phyloP scores from a whole-genome alignment of 2,113 vertebrate genomes.

The Muntiacus muntjak region DNA sequence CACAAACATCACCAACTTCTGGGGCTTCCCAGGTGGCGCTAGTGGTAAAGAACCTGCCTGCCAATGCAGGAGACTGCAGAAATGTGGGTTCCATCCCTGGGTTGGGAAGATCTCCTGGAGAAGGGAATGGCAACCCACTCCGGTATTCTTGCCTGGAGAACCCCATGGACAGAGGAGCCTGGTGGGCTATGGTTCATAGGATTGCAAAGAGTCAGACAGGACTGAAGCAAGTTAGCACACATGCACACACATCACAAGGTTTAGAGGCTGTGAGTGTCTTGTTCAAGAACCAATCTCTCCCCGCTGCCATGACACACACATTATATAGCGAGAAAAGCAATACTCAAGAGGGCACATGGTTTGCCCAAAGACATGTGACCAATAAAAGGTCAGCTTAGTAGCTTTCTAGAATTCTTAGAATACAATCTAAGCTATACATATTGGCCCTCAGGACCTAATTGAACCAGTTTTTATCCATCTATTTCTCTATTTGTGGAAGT shows the following conservation, averaged over 20 bases:
- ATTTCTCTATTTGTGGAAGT: neutral
- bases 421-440: neutral
- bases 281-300: neutral
- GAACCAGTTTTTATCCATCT: neutral
- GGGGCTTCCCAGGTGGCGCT: neutral
- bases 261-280: neutral
- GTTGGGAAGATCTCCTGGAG: neutral
- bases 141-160: neutral
- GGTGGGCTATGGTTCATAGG: neutral
- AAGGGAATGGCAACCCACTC: neutral
- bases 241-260: neutral
- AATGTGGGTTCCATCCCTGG: neutral
- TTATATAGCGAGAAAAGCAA: neutral
- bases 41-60: neutral
- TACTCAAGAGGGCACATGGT: neutral
- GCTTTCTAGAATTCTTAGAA: neutral
- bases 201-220: neutral
- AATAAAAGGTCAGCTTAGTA: neutral
- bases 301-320: accelerated
- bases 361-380: neutral
- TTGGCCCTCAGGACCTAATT: neutral
- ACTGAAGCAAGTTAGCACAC: neutral
- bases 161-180: neutral
- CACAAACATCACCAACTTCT: neutral
- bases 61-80: neutral